Conservation (phyloP, 2,888 invertebrate genomes). For the Andrena marginata region DNA sequence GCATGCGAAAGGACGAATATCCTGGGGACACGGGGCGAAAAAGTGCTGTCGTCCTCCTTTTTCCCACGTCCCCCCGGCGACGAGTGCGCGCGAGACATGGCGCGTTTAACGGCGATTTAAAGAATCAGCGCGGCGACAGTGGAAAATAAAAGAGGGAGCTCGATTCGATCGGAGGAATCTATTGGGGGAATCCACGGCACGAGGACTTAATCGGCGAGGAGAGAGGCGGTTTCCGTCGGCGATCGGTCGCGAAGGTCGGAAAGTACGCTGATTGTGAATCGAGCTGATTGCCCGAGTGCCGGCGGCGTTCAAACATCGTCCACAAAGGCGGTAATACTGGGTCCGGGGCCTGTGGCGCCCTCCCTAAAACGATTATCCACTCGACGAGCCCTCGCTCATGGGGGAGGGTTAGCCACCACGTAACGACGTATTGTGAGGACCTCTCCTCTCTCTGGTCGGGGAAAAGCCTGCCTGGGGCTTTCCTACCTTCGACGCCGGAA, state of each 20-base stretch:
- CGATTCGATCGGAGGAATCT: slow-evolving; percentile 40
- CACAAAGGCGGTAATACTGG: slow-evolving; percentile 82
- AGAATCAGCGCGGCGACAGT: slow-evolving; percentile 12
- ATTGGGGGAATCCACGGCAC: slow-evolving; percentile 26
- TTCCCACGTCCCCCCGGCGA: background rate
- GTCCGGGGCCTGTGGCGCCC: slow-evolving; percentile 73
- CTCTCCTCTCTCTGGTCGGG: slow-evolving; percentile 59
- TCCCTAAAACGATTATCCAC: slow-evolving; percentile 84
- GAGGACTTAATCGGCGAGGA: slow-evolving; percentile 53
- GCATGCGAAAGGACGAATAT: slow-evolving; percentile 48
- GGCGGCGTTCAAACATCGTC: slow-evolving; percentile 81
- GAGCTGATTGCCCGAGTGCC: slow-evolving; percentile 82
- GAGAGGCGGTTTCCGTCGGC: slow-evolving; percentile 65
- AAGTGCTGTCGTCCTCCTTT: background rate
- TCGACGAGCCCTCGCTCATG: slow-evolving; percentile 77
- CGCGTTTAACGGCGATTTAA: slow-evolving; percentile 25
- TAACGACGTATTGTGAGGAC: slow-evolving; percentile 83
- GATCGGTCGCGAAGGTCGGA: slow-evolving; percentile 68
- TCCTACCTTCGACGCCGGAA: slow-evolving; percentile 71
- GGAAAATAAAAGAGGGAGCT: background rate
- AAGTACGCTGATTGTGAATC: slow-evolving; percentile 82
- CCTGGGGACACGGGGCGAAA: background rate
- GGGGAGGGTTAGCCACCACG: slow-evolving; percentile 78
- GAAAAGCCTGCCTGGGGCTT: slow-evolving; percentile 77
- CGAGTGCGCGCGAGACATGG: background rate